phyloP scores from a whole-genome alignment of 2,888 invertebrate species.

The Anorthoa munda region DNA sequence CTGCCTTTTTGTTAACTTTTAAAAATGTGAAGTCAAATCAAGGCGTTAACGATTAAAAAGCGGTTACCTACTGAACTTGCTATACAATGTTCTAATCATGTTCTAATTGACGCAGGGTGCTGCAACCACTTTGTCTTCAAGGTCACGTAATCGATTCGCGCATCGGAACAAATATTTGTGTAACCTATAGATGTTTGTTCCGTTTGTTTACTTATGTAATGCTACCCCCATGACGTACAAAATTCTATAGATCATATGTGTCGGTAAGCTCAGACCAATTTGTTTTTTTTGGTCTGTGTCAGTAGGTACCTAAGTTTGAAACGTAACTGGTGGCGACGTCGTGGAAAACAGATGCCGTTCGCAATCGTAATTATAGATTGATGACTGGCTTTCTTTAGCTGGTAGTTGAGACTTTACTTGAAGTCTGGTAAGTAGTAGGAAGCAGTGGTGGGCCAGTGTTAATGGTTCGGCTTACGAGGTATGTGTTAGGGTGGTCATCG shows the following conservation, averaged over 20 bases:
- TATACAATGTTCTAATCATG: constrained; percentile 13
- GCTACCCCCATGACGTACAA: constrained; percentile 26
- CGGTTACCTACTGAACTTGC: neutral
- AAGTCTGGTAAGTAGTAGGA: too few species aligned
- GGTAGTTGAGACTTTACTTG: too few species aligned
- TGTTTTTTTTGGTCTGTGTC: too few species aligned
- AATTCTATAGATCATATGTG: constrained; percentile 3
- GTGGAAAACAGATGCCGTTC: neutral
- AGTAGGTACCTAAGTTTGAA: neutral
- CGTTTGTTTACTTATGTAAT: constrained; percentile 19
- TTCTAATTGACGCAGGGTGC: constrained; percentile 15
- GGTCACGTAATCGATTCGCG: constrained; percentile 38
- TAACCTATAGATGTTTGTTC: constrained; percentile 25
- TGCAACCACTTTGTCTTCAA: constrained; percentile 29
- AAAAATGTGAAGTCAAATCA: too few species aligned
- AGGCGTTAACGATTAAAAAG: too few species aligned
- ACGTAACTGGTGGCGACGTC: neutral
- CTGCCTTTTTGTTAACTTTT: too few species aligned
- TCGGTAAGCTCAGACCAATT: constrained; percentile 2
- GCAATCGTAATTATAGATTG: neutral
- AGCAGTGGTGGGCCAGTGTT: too few species aligned
- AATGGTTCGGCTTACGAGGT: too few species aligned
- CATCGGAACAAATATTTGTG: constrained; percentile 51
- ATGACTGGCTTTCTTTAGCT: neutral
- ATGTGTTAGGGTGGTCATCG: too few species aligned